These are phyloP conservation scores for Nezara viridula DNA, from an alignment of 2,888 invertebrate genomes.

Conservation along the genomic window DNA sequence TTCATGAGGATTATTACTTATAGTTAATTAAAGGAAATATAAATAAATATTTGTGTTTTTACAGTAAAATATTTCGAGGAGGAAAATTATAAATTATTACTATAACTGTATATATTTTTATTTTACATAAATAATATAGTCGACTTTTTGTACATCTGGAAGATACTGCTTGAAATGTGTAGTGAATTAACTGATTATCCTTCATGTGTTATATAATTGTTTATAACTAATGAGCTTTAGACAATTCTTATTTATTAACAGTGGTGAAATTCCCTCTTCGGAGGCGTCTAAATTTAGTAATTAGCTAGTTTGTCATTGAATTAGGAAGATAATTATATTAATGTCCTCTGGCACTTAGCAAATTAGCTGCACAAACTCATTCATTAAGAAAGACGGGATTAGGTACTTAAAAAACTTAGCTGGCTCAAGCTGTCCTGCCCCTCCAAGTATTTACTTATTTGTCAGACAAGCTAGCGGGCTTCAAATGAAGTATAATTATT, in stretches of 20 bases:
- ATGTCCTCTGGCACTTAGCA: neutral
- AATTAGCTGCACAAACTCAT: neutral
- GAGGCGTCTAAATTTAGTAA: neutral
- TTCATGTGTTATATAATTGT: too few relatives aligned
- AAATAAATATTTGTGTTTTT: too few relatives aligned
- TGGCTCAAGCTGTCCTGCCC: neutral
- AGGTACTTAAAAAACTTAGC: slow-evolving; percentile 9
- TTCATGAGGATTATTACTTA: too few relatives aligned
- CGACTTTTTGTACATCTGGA: too few relatives aligned
- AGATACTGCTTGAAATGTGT: too few relatives aligned
- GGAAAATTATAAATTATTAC: too few relatives aligned
- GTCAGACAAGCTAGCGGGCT: neutral
- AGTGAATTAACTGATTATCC: too few relatives aligned
- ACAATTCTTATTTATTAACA: neutral
- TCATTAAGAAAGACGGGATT: neutral
- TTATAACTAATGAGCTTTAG: neutral
- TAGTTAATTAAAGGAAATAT: too few relatives aligned
- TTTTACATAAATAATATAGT: too few relatives aligned
- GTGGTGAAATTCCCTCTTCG: neutral
- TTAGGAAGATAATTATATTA: neutral
- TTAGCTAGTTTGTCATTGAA: neutral
- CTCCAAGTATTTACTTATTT: neutral
- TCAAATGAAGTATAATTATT: too few relatives aligned
- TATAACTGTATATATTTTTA: too few relatives aligned
- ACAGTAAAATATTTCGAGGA: too few relatives aligned